A percentile compares a stretch with the other conserved stretches of the same genome.
Conservation (phyloP, 2,888 invertebrate genomes). For the Chymomyza procnemis region DNA sequence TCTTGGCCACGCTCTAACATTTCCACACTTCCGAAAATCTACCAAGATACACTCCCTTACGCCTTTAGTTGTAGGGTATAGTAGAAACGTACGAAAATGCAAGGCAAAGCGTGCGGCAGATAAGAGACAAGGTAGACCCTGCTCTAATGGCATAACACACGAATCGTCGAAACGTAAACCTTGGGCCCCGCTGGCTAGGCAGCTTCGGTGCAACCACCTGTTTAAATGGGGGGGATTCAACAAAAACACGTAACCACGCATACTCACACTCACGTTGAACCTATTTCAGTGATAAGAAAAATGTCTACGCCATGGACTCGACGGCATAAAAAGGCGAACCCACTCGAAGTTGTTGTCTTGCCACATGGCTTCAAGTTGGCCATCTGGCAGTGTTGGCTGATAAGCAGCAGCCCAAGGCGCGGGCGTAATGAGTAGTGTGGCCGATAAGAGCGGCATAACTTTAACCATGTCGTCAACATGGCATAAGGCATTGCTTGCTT, state of each 20-base stretch:
- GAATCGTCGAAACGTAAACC: conserved; percentile 37
- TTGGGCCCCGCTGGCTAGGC: conserved; percentile 39
- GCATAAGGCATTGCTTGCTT: not conserved
- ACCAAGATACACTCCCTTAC: no score
- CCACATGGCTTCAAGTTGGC: conserved; percentile 29
- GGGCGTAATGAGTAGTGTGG: conserved; percentile 57
- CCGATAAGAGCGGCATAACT: conserved; percentile 38
- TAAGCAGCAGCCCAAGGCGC: conserved; percentile 41
- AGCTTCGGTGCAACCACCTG: conserved; percentile 71
- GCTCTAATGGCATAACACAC: conserved; percentile 45
- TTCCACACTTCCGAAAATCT: no score
- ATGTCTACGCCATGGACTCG: not conserved
- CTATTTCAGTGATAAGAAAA: conserved; percentile 2
- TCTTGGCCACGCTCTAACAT: no score
- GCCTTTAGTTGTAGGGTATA: not conserved
- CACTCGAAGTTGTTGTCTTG: not conserved
- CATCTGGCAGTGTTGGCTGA: conserved; percentile 55
- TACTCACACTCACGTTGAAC: conserved; percentile 7
- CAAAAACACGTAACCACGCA: conserved; percentile 33
- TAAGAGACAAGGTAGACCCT: conserved; percentile 33
- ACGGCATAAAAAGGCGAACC: not conserved
- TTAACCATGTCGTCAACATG: not conserved
- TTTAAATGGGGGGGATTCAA: conserved; percentile 42
- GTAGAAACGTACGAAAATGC: conserved; percentile 11
- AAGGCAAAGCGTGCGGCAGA: conserved; percentile 54